Evolutionary conservation across 2,113 vertebrate genomes (phyloP).

Genomic region (Coturnix japonica): DNA sequence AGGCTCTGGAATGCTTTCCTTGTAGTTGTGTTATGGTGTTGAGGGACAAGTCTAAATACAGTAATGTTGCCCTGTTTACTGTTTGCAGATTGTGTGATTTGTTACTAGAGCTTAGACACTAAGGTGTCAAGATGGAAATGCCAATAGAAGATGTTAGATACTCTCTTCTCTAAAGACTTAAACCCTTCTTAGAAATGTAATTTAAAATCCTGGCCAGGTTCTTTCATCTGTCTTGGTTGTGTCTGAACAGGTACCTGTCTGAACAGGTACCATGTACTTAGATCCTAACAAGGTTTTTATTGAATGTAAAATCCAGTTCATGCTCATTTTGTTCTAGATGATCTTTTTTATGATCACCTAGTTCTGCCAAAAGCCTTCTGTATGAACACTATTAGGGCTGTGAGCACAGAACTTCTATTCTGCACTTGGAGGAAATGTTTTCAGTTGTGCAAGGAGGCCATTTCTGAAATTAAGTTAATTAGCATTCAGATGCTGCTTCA

Average conservation of each 20-base stretch:
- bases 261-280: background rate
- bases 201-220: background rate
- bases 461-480: slow-evolving; percentile 31
- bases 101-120: background rate
- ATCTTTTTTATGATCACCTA: background rate
- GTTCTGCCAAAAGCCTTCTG: background rate
- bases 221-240: background rate
- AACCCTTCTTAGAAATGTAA: background rate
- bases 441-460: background rate
- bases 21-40: background rate
- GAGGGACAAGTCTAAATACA: background rate
- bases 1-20: background rate
- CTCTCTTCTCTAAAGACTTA: background rate
- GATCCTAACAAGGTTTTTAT: background rate
- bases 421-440: background rate
- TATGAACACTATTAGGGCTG: background rate
- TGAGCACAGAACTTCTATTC: background rate
- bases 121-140: background rate
- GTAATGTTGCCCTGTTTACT: background rate
- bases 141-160: background rate
- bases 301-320: background rate
- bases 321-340: background rate
- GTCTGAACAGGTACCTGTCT: background rate
- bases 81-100: background rate
- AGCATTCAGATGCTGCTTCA: background rate